Evolutionary conservation across 2,888 invertebrate species (phyloP).

Genomic region (Steinernema scapterisci): DNA sequence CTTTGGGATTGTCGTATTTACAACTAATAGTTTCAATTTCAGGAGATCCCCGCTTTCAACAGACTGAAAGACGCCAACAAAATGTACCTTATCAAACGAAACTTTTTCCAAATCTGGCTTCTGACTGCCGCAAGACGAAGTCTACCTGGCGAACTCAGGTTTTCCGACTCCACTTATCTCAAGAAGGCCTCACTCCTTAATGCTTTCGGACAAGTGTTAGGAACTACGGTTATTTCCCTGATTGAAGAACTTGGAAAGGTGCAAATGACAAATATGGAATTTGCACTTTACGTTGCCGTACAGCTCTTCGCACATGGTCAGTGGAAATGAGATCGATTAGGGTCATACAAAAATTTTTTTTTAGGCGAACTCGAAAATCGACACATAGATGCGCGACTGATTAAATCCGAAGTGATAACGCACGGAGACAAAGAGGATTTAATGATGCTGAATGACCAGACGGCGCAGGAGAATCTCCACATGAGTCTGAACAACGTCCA

Average conservation of each 20-base stretch:
- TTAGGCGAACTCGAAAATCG: neutral
- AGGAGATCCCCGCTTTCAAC: neutral
- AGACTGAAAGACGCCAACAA: neutral
- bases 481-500: neutral
- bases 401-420: too few species aligned
- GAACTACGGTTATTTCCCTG: neutral
- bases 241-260: neutral
- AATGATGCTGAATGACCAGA: neutral
- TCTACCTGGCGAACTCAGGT: neutral
- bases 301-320: conserved; percentile 19
- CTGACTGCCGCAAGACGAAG: neutral
- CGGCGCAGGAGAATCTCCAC: neutral
- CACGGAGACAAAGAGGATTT: too few species aligned
- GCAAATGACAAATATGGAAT: conserved; percentile 17
- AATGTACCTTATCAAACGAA: conserved; percentile 16
- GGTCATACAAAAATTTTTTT: neutral
- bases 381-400: too few species aligned
- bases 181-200: neutral
- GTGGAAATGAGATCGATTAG: neutral
- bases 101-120: conserved; percentile 15
- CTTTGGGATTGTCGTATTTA: neutral
- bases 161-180: neutral
- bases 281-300: conserved; percentile 14
- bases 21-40: neutral
- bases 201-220: neutral